Percentiles rank a stretch among this genome's conserved stretches.
These are phyloP conservation scores for Chrysemys picta DNA, from an alignment of 2,113 vertebrate species.

Conservation along the genomic window DNA sequence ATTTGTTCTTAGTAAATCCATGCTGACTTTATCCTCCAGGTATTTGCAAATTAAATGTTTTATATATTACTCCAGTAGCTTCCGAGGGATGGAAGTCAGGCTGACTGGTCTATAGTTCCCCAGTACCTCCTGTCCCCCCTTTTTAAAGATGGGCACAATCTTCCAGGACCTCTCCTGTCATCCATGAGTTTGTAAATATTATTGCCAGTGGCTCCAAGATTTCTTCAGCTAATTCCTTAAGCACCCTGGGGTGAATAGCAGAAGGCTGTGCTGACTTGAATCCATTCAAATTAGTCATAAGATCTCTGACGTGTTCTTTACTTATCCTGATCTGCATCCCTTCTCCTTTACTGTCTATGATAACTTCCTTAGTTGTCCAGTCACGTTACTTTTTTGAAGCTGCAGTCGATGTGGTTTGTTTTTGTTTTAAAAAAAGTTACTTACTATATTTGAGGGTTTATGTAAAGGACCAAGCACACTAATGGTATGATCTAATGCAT, in stretches of 20 bases:
- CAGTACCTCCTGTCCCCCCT: neutral
- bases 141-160: neutral
- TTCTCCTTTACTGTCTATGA: neutral
- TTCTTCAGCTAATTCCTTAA: neutral
- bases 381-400: neutral
- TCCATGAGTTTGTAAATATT: neutral
- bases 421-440: neutral
- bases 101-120: neutral
- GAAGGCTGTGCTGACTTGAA: neutral
- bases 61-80: neutral
- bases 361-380: neutral
- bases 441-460: neutral
- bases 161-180: neutral
- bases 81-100: neutral
- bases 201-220: neutral
- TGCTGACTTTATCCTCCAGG: neutral
- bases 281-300: neutral
- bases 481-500: neutral
- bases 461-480: neutral
- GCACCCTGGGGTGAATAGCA: neutral
- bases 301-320: neutral
- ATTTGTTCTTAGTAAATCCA: neutral
- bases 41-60: neutral
- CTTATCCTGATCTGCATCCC: neutral
- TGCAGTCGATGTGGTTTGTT: fast-evolving